Percentiles rank a stretch among this genome's conserved stretches.
These are phyloP conservation scores for Poeciliopsis infans DNA, from an alignment of 2,797 vertebrate species.

Conservation along the genomic window DNA sequence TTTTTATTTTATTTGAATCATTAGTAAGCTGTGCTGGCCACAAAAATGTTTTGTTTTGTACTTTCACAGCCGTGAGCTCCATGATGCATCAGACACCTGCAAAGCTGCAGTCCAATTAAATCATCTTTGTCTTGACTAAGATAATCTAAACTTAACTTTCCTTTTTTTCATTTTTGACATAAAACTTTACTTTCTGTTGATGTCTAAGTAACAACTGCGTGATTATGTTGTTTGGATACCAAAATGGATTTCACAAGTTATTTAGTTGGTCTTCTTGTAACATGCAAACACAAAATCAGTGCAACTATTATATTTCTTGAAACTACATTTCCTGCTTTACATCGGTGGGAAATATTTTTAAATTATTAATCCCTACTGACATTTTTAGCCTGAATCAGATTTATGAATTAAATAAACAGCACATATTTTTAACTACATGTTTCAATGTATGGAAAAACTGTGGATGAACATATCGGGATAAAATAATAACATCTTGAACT, in stretches of 20 bases:
- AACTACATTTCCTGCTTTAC: neutral
- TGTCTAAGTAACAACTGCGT: neutral
- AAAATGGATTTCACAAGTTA: neutral
- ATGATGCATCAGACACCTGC: neutral
- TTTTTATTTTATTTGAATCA: constrained; percentile 1
- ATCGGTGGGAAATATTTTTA: neutral
- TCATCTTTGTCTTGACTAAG: neutral
- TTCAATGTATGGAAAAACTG: neutral
- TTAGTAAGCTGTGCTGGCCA: neutral
- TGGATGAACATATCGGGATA: neutral
- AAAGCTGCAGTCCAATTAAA: neutral
- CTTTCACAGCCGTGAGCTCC: constrained; percentile 5
- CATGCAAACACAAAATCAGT: neutral
- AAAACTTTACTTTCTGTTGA: neutral
- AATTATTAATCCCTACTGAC: neutral
- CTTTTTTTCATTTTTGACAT: neutral
- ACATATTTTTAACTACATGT: neutral
- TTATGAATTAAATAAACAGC: neutral
- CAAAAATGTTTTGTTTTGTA: neutral
- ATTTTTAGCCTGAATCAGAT: neutral
- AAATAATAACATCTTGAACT: constrained; percentile 12
- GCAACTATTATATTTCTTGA: neutral
- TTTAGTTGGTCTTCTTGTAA: neutral
- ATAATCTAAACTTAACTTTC: too few species aligned
- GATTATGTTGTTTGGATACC: neutral